Base-by-base conservation (phyloP, 2,888 invertebrate genomes). In the Coremacera marginata region DNA sequence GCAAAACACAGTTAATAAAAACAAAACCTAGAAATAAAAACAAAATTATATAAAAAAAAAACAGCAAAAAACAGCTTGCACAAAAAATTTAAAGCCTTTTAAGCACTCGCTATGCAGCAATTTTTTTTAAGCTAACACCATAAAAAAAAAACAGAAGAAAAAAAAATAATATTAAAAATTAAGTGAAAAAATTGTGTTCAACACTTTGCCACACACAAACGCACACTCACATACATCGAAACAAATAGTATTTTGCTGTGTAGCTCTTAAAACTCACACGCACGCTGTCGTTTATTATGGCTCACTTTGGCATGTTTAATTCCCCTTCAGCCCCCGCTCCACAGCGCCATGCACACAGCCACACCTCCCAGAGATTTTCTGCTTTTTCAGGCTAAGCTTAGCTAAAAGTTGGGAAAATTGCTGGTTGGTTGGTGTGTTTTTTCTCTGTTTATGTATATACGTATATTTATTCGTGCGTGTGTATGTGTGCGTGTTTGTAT, bases 381-480 rank as follows among this genome's bases (percentile, higher is more conserved):
- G 67, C 65, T n/a, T 37, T 37, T 67, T 22, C 19, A 44, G 11
- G 49, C 67, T 44, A 44, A 37, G 44, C 67, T 67, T 37, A 44
- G 67, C 44, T 67, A 67, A 67, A 65, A 67, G 67, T 67, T n/a
- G 22, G 67, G 67, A 67, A 44, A 67, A 67, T 67, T 67, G 67
- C 67, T 67, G 67, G 37, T 22, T 27, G 31, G 34, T 37, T 65
- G 2, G 19, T 27, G 44, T 14, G 16, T 44, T 19, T 44, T n/a
- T 37, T 37, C 1, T 34, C 9, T 34, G 37, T 37, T 31, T 11
- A 0, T 1, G n/a, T 67, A 22, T n/a, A 14, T 3, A 19, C 19
- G 7, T 44, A 19, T 67, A 16, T 19, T 3, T 67, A 19, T 34
- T 19, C 7, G 44, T 67, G n/a, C 22, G 8, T n/a, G 44, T 67